These are phyloP conservation scores for Sardinella longiceps DNA, from an alignment of 2,797 vertebrate genomes.

Conservation along the genomic window DNA sequence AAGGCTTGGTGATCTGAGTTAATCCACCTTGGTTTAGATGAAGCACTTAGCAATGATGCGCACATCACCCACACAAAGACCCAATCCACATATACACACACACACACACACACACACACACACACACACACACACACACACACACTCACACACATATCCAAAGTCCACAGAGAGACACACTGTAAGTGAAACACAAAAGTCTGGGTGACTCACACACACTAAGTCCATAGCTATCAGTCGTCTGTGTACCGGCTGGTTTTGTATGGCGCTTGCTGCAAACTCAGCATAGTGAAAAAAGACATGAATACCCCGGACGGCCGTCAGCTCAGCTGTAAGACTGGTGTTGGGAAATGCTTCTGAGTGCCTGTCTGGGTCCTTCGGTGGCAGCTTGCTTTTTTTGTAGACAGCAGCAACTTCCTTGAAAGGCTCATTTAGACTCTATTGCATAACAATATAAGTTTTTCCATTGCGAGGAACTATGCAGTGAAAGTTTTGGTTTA, in stretches of 20 bases:
- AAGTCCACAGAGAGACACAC: background rate
- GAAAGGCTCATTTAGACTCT: background rate
- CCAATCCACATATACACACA: background rate
- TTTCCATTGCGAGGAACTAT: background rate
- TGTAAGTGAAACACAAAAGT: background rate
- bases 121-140: background rate
- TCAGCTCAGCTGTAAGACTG: conserved; percentile 1
- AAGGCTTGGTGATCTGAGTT: background rate
- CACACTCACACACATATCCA: background rate
- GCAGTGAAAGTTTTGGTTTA: background rate
- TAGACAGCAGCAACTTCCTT: conserved; percentile 10
- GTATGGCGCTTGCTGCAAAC: background rate
- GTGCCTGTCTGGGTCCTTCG: background rate
- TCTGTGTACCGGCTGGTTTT: background rate
- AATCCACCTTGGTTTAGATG: conserved; percentile 25
- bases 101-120: conserved; percentile 5
- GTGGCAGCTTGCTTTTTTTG: conserved; percentile 6
- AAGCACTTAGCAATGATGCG: conserved; percentile 15
- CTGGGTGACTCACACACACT: background rate
- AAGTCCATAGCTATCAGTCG: background rate
- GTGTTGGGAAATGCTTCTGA: background rate
- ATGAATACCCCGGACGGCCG: background rate
- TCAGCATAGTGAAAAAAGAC: background rate
- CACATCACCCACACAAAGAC: background rate
- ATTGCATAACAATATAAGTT: background rate